These are phyloP conservation scores for Centroberyx gerrardi DNA, from an alignment of 2,797 vertebrate species.

Conservation along the genomic window DNA sequence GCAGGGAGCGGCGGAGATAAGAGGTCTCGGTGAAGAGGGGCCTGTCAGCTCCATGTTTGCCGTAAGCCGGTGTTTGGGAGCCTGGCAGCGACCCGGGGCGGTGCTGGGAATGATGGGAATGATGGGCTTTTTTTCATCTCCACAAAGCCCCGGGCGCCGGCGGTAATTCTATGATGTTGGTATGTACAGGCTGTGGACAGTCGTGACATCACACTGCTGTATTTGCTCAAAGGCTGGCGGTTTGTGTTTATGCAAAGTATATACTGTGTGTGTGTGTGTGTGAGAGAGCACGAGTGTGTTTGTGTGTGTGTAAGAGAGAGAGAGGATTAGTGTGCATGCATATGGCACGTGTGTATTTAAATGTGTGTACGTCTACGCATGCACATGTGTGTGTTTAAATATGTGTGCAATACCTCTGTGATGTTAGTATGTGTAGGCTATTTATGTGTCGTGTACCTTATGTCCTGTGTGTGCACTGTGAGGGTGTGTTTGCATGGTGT, in stretches of 20 bases:
- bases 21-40: slow-evolving; percentile 14
- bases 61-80: slow-evolving; percentile 5
- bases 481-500: too few species aligned
- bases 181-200: slow-evolving; percentile 1
- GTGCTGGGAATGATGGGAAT: slow-evolving; percentile 6
- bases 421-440: too few species aligned
- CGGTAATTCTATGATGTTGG: neutral
- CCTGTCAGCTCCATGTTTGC: slow-evolving; percentile 7
- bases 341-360: too few species aligned
- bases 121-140: slow-evolving; percentile 15
- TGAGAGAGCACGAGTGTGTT: too few species aligned
- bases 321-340: too few species aligned
- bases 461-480: too few species aligned
- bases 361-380: too few species aligned
- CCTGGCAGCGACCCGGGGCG: neutral
- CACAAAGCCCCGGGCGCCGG: slow-evolving; percentile 7
- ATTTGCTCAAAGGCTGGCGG: neutral
- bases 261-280: neutral
- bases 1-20: slow-evolving; percentile 15
- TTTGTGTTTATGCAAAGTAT: neutral
- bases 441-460: too few species aligned
- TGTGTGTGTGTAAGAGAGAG: neutral
- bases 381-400: too few species aligned
- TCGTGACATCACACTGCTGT: neutral
- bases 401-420: too few species aligned